phyloP scores from a whole-genome alignment of 2,113 vertebrate genomes.

The Syngnathoides biaculeatus region DNA sequence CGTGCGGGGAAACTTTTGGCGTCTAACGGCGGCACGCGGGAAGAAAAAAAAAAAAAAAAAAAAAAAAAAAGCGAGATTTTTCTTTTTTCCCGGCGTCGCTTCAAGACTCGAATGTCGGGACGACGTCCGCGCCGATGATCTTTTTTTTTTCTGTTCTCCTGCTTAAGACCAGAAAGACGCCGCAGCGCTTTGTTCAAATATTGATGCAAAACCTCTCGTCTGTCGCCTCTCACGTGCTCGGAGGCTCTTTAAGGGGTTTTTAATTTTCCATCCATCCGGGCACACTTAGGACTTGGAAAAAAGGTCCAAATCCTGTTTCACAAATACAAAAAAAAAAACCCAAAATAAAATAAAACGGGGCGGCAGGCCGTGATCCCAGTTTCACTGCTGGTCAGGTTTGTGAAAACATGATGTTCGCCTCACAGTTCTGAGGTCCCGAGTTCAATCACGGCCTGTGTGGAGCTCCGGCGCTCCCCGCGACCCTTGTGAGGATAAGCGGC shows the following conservation, averaged over 20 bases:
- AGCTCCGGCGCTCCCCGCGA: too few relatives aligned
- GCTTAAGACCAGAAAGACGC: constrained; percentile 48
- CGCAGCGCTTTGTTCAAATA: constrained; percentile 68
- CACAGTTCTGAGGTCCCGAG: too few relatives aligned
- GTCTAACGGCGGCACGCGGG: neutral
- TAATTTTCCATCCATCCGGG: neutral
- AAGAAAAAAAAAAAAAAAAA: too few relatives aligned
- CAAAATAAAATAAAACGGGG: neutral
- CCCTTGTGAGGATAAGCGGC: too few relatives aligned
- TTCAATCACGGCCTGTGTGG: too few relatives aligned
- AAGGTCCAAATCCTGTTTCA: neutral
- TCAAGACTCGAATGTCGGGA: neutral
- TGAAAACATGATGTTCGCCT: too few relatives aligned
- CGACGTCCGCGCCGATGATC: neutral
- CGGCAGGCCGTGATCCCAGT: neutral
- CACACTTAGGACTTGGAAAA: constrained; percentile 1
- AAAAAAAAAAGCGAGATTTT: neutral
- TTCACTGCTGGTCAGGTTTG: neutral
- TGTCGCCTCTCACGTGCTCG: constrained; percentile 38
- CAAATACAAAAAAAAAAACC: neutral
- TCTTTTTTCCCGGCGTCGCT: neutral
- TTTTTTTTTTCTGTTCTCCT: constrained; percentile 19
- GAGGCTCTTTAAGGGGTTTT: constrained; percentile 4
- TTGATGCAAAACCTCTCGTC: constrained; percentile 65
- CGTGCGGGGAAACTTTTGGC: neutral